Evolutionary conservation across 2,888 invertebrate species (phyloP), one percentile per base, ranked within the genome.

Genomic region (Meiosimyza decipiens): DNA sequence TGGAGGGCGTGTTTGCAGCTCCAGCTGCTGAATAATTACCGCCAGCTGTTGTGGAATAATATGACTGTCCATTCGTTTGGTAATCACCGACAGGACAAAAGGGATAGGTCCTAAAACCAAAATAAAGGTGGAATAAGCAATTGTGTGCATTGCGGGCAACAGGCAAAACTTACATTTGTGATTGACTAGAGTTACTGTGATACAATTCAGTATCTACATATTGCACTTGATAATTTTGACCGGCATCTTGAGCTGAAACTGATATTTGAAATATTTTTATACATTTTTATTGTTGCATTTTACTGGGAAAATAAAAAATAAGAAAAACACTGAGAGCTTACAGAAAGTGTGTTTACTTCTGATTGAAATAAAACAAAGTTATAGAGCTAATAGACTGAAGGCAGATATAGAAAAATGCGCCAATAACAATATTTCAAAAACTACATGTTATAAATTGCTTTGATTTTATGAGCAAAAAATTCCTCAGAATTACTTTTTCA

Each of bases 31-130:
- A 71, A 70, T 79, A 79, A 60, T 79, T 79, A 28, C 75, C 60
- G 70, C 40, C 62, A 55, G 83, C 77, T 66, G 86, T 80, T 85
- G 90, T 91, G 83, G 89, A 91, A 79, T 91, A 93, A 88, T 91
- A 96, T 85, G 90, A 94, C 85, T 87, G 87, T 51, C 83, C 86
- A 76, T 82, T 85, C 71, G 84, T 75, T 73, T 86, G 83, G 73
- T 87, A 87, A 75, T 93, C 93, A 15, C 92, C 92, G 75, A 93
- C 93, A 63, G 93, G 91, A 83, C 94, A 94, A 69, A 94, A 93
- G 74, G 94, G 93, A 88, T 92, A 92, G 82, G 92, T 90, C 92
- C 92, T 92, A 76, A n/a, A 63, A 12, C 28, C 3, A 12, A 12
- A 60, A 66, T 54, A 33, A 60, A 60, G 2, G 63, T 12, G 15